These are phyloP conservation scores for Sorex araneus DNA, from an alignment of 2,113 vertebrate species.

Conservation along the genomic window DNA sequence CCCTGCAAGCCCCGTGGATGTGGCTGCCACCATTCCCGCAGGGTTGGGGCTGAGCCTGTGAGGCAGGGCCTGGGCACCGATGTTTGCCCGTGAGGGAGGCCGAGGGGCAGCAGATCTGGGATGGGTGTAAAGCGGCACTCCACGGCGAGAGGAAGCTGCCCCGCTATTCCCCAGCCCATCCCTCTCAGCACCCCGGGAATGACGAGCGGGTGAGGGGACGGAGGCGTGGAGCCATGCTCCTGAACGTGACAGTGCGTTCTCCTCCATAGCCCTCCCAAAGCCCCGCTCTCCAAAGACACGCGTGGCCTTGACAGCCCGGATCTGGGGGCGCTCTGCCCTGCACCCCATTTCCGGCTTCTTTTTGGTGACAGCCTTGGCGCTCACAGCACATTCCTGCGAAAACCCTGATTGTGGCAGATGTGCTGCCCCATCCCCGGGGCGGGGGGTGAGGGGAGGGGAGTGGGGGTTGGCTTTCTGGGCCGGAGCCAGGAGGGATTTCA, in stretches of 20 bases:
- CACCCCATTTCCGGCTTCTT: background rate
- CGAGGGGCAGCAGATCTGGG: no score
- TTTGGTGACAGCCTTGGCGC: conserved; percentile 30
- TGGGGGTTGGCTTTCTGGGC: conserved; percentile 41
- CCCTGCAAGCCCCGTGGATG: no score
- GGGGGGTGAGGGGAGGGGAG: conserved; percentile 28
- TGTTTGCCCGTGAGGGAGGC: no score
- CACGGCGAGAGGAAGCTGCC: background rate
- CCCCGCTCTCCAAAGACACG: background rate
- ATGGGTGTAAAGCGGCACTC: background rate
- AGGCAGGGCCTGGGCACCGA: background rate
- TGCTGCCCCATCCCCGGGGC: conserved; percentile 36
- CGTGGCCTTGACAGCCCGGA: conserved; percentile 29
- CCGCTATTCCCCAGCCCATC: background rate
- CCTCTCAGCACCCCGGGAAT: background rate
- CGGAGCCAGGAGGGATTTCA: conserved; percentile 69
- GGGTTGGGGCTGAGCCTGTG: background rate
- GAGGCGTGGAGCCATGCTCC: background rate
- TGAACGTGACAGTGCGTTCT: conserved; percentile 16
- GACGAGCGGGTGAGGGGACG: background rate
- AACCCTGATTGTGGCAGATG: conserved; percentile 59
- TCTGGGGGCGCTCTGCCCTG: background rate
- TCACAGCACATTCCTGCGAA: conserved; percentile 62
- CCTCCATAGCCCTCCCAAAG: conserved; percentile 53
- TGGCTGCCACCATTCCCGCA: background rate